phyloP scores from a whole-genome alignment of 2,888 invertebrate species.

The Podotricha telesiphe region DNA sequence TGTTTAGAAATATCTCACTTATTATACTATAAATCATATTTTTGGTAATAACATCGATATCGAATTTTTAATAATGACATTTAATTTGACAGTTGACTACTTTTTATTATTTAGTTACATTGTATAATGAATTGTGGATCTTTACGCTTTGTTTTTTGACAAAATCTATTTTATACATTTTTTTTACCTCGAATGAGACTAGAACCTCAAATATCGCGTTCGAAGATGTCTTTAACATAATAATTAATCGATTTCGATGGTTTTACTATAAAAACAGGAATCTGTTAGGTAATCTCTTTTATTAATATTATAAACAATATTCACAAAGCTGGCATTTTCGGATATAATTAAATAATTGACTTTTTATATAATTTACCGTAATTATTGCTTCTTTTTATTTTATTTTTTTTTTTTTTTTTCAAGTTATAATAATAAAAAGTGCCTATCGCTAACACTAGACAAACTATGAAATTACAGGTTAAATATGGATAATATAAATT shows the following conservation, averaged over 20 bases:
- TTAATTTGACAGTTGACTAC: not conserved
- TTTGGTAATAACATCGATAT: slow-evolving; percentile 3
- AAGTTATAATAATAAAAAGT: slow-evolving; percentile 7
- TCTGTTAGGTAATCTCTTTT: slow-evolving; percentile 14
- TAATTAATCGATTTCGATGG: not conserved
- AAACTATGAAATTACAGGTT: slow-evolving; percentile 21
- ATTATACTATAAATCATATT: not conserved
- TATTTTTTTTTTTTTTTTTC: not conserved
- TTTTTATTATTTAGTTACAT: not conserved
- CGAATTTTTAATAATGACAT: not conserved
- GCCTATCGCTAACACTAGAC: slow-evolving; percentile 22
- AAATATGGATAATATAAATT: slow-evolving; percentile 18
- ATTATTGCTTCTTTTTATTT: too few species aligned
- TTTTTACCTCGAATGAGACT: too few species aligned
- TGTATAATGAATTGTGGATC: too few species aligned
- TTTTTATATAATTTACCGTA: slow-evolving; percentile 4
- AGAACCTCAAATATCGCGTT: too few species aligned
- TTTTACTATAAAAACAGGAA: not conserved
- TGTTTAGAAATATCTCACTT: not conserved
- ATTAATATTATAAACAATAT: not conserved
- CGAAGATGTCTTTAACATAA: too few species aligned
- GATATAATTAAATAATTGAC: not conserved
- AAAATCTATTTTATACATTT: not conserved
- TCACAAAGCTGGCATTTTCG: not conserved
- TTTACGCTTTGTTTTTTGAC: too few species aligned